Conservation (phyloP, 2,113 vertebrate species). For the Nyctibius bracteatus region DNA sequence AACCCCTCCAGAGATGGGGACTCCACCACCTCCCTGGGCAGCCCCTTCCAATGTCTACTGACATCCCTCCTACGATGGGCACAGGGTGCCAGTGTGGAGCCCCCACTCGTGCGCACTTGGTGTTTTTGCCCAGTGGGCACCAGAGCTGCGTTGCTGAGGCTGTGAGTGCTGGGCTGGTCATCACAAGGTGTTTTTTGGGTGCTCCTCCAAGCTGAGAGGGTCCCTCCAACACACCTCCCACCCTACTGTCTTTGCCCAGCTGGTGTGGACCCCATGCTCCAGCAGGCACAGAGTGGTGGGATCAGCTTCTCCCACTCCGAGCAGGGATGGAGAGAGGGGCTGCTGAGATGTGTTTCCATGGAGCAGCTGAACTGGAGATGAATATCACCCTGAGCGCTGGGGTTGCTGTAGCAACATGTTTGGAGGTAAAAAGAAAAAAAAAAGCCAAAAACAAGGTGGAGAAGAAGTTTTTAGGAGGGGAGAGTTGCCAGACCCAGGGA, state of each 20-base stretch:
- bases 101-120: accelerated
- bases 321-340: neutral
- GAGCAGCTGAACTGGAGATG: neutral
- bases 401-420: conserved; percentile 22
- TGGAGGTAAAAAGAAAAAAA: neutral
- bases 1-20: no score
- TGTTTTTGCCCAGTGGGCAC: neutral
- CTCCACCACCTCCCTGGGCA: no score
- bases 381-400: neutral
- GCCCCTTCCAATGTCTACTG: no score
- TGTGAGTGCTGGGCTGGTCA: neutral
- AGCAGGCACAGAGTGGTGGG: accelerated
- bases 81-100: accelerated
- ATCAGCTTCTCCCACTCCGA: accelerated
- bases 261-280: neutral
- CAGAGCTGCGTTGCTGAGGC: neutral
- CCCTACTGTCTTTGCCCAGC: neutral
- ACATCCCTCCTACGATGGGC: accelerated
- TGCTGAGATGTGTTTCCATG: neutral
- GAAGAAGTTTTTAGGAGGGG: neutral
- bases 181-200: neutral
- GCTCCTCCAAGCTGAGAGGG: neutral
- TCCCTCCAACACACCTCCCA: neutral
- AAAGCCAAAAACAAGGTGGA: neutral
- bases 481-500: neutral